These are phyloP conservation scores for Limnephilus lunatus DNA, from an alignment of 2,888 invertebrate species.

Conservation along the genomic window DNA sequence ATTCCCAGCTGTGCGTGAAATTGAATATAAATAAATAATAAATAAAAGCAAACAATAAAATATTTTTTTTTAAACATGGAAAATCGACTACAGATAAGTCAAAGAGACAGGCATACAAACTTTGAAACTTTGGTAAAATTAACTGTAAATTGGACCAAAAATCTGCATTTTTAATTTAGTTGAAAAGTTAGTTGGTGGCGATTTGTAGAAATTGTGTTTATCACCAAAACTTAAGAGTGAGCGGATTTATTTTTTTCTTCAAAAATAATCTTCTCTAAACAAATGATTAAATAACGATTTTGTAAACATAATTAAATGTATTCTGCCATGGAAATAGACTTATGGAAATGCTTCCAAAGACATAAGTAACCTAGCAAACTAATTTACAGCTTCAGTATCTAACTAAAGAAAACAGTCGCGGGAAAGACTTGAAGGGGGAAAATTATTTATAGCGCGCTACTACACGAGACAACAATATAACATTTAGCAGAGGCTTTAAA, in stretches of 20 bases:
- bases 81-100: too few relatives aligned
- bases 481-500: conserved; percentile 29
- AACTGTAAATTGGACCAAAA: too few relatives aligned
- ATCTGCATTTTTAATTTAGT: too few relatives aligned
- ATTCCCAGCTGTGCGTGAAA: too few relatives aligned
- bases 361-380: conserved; percentile 51
- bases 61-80: too few relatives aligned
- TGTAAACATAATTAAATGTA: not conserved
- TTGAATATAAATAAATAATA: too few relatives aligned
- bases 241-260: not conserved
- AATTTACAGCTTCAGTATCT: conserved; percentile 49
- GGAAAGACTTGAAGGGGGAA: conserved; percentile 47
- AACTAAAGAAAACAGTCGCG: conserved; percentile 53
- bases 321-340: conserved; percentile 21
- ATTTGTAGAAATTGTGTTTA: too few relatives aligned
- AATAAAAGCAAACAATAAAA: too few relatives aligned
- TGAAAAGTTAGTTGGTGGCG: too few relatives aligned
- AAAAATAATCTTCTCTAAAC: not conserved
- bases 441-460: conserved; percentile 45
- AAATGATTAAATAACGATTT: not conserved
- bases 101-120: too few relatives aligned
- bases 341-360: conserved; percentile 41
- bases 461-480: conserved; percentile 26
- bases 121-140: too few relatives aligned
- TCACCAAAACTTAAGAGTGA: not conserved